Percentiles rank a stretch among this genome's conserved stretches.
These are phyloP conservation scores for Parazoanthus swiftii DNA, from an alignment of 92 coral and sea anemone genomes.

Conservation along the genomic window DNA sequence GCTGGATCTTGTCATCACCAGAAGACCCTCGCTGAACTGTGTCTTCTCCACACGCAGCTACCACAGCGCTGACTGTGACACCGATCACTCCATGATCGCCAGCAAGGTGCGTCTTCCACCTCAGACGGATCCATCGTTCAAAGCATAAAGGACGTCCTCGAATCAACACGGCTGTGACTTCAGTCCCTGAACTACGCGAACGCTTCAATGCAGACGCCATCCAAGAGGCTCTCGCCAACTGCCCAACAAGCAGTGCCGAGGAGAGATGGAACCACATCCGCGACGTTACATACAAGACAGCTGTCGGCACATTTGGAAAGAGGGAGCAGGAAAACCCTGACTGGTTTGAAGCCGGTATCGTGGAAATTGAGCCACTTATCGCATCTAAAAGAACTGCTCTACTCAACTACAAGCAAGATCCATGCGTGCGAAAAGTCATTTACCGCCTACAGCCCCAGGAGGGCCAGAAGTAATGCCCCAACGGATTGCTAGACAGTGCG, in stretches of 20 bases:
- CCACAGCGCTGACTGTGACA: background rate
- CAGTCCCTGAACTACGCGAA: constrained; percentile 14
- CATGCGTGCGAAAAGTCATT: too few relatives aligned
- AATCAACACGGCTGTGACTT: constrained; percentile 37
- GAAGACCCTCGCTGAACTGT: background rate
- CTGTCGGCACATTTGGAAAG: constrained; percentile 42
- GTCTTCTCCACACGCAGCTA: background rate
- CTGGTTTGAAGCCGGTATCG: constrained; percentile 43
- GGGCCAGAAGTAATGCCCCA: too few relatives aligned
- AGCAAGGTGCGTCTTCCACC: background rate
- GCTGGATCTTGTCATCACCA: background rate
- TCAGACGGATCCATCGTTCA: too few relatives aligned
- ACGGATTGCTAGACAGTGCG: too few relatives aligned
- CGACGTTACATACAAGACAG: constrained; percentile 6
- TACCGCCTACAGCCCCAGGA: too few relatives aligned
- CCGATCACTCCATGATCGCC: background rate
- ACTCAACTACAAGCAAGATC: too few relatives aligned
- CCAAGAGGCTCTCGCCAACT: constrained; percentile 36
- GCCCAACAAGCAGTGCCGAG: constrained; percentile 31
- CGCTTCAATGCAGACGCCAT: constrained; percentile 28
- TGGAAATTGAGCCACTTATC: constrained; percentile 24
- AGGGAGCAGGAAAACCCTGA: constrained; percentile 41
- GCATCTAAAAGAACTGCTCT: too few relatives aligned
- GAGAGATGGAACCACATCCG: constrained; percentile 44
- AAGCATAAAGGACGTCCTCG: constrained; percentile 3